Conservation (phyloP, 2,113 vertebrate genomes). For the Aptenodytes forsteri region DNA sequence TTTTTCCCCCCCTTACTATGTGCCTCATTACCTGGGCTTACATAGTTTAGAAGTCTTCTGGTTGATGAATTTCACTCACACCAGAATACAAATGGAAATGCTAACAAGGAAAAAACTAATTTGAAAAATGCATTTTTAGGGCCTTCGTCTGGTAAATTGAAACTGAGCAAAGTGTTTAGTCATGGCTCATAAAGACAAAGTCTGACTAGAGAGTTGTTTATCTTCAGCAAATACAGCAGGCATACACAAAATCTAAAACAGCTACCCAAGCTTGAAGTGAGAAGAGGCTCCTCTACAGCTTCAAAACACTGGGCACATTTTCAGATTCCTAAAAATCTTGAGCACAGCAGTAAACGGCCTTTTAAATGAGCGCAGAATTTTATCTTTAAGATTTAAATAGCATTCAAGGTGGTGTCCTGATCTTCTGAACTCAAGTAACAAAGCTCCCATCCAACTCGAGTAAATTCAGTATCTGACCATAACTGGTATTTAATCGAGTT, state of each 20-base stretch:
- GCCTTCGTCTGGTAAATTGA: slow-evolving; percentile 17
- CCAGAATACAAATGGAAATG: neutral
- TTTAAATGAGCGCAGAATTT: neutral
- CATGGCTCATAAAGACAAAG: slow-evolving; percentile 7
- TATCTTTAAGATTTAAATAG: neutral
- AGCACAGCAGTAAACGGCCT: neutral
- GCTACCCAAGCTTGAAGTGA: neutral
- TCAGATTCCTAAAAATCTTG: neutral
- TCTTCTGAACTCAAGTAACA: neutral
- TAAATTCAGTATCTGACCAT: neutral
- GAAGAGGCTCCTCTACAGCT: neutral
- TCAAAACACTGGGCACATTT: neutral
- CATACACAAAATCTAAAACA: neutral
- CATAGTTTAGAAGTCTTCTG: neutral
- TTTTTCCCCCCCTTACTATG: rapidly evolving
- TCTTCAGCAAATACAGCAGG: neutral
- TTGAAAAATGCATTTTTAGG: slow-evolving; percentile 19
- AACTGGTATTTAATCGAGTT: neutral
- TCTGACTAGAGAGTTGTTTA: slow-evolving; percentile 2
- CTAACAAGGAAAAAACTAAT: neutral
- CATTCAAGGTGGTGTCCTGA: neutral
- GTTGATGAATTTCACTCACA: neutral
- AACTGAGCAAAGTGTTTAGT: slow-evolving; percentile 1
- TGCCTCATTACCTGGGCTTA: neutral
- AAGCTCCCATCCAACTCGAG: neutral